Evolutionary conservation across 2,888 invertebrate species (phyloP), one percentile per base, ranked within the genome.

Genomic region (Drosophila putrida): DNA sequence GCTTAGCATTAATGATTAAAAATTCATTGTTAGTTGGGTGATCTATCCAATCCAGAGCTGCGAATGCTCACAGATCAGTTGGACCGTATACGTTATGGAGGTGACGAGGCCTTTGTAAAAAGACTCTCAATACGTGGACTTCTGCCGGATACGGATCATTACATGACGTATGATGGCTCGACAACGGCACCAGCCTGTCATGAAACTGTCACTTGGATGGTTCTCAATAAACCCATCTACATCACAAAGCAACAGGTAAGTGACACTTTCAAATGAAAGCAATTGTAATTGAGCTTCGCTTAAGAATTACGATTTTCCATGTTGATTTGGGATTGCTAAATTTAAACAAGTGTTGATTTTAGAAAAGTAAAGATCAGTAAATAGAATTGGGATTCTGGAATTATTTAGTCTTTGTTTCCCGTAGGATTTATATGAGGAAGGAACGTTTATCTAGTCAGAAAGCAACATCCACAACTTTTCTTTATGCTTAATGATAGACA

Each of bases 161-260:
- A 98, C 93, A 98, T 99, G 96, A 99, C 99, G 58, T 99, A 99
- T 93, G 98, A 99, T 90, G 99, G 99, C 53, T 98, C 98, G 44
- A 96, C 98, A 65, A 99, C 99, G 59, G 97, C 97, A 92, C 99
- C 99, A 4, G 97, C 98, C 75, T 99, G 99, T 94, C 96, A 98
- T 93, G 99, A 99, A 93, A 99, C 99, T 27, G 98, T 99, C 93
- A 98, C 98, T 89, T 99, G 99, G 99, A 94, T 99, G 92, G 96
- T 99, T 90, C 94, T 98, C 92, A 99, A 99, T 94, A 98, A 98
- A 93, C 99, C 99, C 75, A 98, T 99, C 92, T 98, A 98, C 93
- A 98, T 99, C 93, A 98, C 98, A 75, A 97, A 97, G 93, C 97
- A 98, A 94, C 98, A 99, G 96, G 98, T 98, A 93, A 93, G 75